A percentile compares a stretch with the other conserved stretches of the same genome.
phyloP scores from a whole-genome alignment of 2,888 invertebrate genomes.

The Mythimna impura region DNA sequence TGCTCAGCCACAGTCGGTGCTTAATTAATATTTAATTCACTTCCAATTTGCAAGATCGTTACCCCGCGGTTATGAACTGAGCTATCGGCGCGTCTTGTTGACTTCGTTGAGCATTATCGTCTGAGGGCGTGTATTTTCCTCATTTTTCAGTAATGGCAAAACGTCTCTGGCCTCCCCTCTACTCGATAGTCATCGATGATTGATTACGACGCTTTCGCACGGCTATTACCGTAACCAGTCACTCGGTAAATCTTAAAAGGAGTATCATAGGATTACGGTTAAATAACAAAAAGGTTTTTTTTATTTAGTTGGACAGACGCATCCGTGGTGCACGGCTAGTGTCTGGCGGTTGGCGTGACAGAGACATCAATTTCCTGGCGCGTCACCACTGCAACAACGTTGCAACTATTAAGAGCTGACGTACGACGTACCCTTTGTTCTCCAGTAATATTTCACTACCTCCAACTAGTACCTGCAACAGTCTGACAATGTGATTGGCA shows the following conservation, averaged over 20 bases:
- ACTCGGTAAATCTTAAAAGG: constrained; percentile 75
- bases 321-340: background rate
- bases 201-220: constrained; percentile 73
- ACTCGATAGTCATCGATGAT: constrained; percentile 78
- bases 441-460: background rate
- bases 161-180: constrained; percentile 68
- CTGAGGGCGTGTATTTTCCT: constrained; percentile 67
- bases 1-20: constrained; percentile 33
- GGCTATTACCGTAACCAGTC: constrained; percentile 76
- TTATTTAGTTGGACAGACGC: constrained; percentile 6
- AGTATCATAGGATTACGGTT: constrained; percentile 66
- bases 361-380: constrained; percentile 17
- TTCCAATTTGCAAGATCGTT: constrained; percentile 62
- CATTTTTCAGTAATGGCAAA: constrained; percentile 74
- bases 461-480: background rate
- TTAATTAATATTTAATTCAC: constrained; percentile 59
- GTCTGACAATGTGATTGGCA: background rate
- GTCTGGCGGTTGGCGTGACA: background rate
- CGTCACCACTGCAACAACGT: constrained; percentile 8
- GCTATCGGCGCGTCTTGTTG: constrained; percentile 61
- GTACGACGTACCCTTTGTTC: constrained; percentile 8
- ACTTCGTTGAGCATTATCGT: constrained; percentile 68
- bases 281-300: constrained; percentile 58
- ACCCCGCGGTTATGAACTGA: constrained; percentile 52
- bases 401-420: constrained; percentile 29